Conservation (phyloP, 2,888 invertebrate genomes). For the Argyra leucocephala region DNA sequence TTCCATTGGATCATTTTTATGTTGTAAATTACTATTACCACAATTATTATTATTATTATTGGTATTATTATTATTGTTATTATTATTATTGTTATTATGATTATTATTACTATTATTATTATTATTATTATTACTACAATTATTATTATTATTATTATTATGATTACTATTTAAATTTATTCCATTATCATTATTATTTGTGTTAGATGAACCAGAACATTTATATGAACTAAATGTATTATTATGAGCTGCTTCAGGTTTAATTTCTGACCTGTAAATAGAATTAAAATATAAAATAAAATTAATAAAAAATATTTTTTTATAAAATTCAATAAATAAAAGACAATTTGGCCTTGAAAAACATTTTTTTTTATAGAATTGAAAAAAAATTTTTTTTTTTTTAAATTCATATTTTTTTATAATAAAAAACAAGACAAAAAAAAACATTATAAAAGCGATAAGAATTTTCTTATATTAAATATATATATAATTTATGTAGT, state of each 20-base stretch:
- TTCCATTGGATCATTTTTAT: slow-evolving; percentile 11
- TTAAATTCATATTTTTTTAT: not conserved
- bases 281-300: slow-evolving; percentile 13
- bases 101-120: slow-evolving; percentile 22
- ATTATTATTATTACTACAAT: slow-evolving; percentile 26
- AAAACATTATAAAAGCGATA: too few relatives aligned
- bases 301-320: not conserved
- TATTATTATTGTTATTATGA: not conserved
- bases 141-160: not conserved
- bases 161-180: slow-evolving; percentile 12
- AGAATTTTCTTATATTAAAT: too few relatives aligned
- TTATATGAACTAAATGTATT: slow-evolving; percentile 39
- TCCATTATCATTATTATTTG: too few relatives aligned
- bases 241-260: slow-evolving; percentile 38
- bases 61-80: slow-evolving; percentile 11
- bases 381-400: not conserved
- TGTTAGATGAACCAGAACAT: slow-evolving; percentile 24
- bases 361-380: too few relatives aligned
- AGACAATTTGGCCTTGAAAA: too few relatives aligned
- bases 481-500: too few relatives aligned
- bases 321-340: not conserved
- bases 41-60: slow-evolving; percentile 10
- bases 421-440: not conserved
- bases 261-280: slow-evolving; percentile 34
- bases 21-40: slow-evolving; percentile 17